Evolutionary conservation across 1,140 invertebrate species (phyloP).

Genomic region (Nixonia krombeini): DNA sequence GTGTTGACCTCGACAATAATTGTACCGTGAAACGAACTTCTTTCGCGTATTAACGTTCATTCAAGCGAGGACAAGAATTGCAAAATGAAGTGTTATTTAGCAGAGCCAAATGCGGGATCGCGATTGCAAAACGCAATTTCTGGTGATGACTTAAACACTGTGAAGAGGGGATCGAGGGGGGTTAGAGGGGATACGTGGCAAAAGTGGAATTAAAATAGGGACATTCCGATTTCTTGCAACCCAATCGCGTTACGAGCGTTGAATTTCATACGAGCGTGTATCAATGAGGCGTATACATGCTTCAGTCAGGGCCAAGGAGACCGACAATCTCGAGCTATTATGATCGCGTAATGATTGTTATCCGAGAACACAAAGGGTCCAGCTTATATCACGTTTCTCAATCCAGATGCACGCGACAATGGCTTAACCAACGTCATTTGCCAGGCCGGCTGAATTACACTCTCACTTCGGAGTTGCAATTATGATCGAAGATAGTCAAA

Average conservation of each 20-base stretch:
- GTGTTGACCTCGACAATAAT: slow-evolving; percentile 29
- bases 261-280: slow-evolving; percentile 6
- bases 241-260: slow-evolving; percentile 4
- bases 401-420: slow-evolving; percentile 40
- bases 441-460: slow-evolving; percentile 32
- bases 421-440: slow-evolving; percentile 47
- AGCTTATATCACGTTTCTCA: slow-evolving; percentile 54
- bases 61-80: slow-evolving; percentile 32
- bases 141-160: too few relatives aligned
- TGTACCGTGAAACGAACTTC: slow-evolving; percentile 36
- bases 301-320: slow-evolving; percentile 43
- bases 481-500: slow-evolving; percentile 57
- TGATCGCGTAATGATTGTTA: slow-evolving; percentile 64
- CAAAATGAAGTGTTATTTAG: too few relatives aligned
- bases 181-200: too few relatives aligned
- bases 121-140: too few relatives aligned
- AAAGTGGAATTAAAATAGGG: too few relatives aligned
- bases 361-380: slow-evolving; percentile 58
- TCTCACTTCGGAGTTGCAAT: slow-evolving; percentile 56
- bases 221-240: too few relatives aligned
- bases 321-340: slow-evolving; percentile 64
- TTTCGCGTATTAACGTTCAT: slow-evolving; percentile 25
- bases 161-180: too few relatives aligned
- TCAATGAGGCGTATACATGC: slow-evolving; percentile 18
- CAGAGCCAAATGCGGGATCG: too few relatives aligned